phyloP scores from a whole-genome alignment of 2,888 invertebrate species.

The Carcina quercana region DNA sequence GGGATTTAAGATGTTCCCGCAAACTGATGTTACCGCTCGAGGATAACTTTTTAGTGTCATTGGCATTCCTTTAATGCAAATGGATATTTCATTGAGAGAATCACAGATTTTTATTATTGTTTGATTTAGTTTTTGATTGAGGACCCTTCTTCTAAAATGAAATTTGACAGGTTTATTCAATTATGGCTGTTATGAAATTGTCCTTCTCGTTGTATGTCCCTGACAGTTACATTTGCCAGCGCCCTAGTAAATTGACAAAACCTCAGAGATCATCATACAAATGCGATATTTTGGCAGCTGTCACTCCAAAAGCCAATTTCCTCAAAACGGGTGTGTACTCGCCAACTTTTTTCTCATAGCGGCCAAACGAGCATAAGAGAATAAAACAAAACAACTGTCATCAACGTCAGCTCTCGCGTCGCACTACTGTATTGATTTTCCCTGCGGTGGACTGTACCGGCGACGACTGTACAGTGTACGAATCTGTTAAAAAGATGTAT shows the following conservation, averaged over 20 bases:
- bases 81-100: too few relatives aligned
- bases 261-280: too few relatives aligned
- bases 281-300: constrained; percentile 38
- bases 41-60: too few relatives aligned
- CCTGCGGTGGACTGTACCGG: constrained; percentile 1
- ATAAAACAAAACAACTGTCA: constrained; percentile 69
- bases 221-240: constrained; percentile 13
- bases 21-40: constrained; percentile 7
- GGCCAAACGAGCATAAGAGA: constrained; percentile 48
- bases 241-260: too few relatives aligned
- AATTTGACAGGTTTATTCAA: too few relatives aligned
- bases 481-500: too few relatives aligned
- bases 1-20: constrained; percentile 7
- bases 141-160: too few relatives aligned
- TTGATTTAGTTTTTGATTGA: too few relatives aligned
- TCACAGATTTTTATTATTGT: too few relatives aligned
- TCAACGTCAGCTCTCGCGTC: constrained; percentile 46
- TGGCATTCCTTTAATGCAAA: too few relatives aligned
- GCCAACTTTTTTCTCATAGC: constrained; percentile 47
- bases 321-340: constrained; percentile 45
- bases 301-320: constrained; percentile 63
- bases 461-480: too few relatives aligned
- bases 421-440: constrained; percentile 11
- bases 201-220: constrained; percentile 27
- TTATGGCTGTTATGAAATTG: neutral